phyloP scores from a whole-genome alignment of 1,140 invertebrate genomes.

The Ridgeia piscesae region DNA sequence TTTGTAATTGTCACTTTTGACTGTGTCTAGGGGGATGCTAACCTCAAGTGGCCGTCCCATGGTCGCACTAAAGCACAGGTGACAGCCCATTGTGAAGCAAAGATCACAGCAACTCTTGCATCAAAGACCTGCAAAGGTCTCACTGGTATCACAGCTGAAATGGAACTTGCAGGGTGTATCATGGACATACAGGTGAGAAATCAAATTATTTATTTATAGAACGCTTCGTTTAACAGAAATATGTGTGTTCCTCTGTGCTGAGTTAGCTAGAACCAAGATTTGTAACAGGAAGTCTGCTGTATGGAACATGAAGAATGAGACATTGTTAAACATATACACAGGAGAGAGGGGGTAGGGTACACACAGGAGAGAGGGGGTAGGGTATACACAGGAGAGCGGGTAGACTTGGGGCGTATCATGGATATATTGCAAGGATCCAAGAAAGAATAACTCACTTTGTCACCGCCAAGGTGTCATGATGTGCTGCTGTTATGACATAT shows the following conservation, averaged over 20 bases:
- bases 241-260: too few species aligned
- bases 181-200: not conserved
- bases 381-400: too few species aligned
- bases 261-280: too few species aligned
- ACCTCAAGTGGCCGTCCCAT: not conserved
- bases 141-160: not conserved
- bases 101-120: not conserved
- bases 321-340: too few species aligned
- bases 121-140: not conserved
- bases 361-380: too few species aligned
- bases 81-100: not conserved
- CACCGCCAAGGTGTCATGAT: not conserved
- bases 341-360: not conserved
- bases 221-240: too few species aligned
- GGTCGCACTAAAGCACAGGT: not conserved
- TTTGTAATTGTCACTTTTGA: not conserved
- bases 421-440: too few species aligned
- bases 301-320: too few species aligned
- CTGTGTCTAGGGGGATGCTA: not conserved
- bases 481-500: not conserved
- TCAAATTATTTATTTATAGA: too few species aligned
- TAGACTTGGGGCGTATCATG: too few species aligned
- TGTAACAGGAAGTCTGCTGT: too few species aligned
- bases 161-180: not conserved
- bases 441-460: too few species aligned